Evolutionary conservation across 2,888 invertebrate genomes (phyloP), one percentile per base, ranked within the genome.

Genomic region (Glyphotaelius pellucidus): DNA sequence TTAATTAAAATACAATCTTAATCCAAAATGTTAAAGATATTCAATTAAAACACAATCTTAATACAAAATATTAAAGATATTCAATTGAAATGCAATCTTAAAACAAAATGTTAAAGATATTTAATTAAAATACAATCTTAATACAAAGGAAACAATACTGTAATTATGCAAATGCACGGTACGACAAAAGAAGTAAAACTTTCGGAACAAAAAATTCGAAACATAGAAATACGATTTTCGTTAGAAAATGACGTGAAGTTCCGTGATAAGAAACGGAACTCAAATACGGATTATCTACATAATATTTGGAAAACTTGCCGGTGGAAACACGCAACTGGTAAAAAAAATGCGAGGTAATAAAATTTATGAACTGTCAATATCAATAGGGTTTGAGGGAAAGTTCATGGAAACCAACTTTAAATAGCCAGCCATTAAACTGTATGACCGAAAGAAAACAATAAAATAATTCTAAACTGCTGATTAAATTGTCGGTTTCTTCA

Each of bases 351-450:
- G 35, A 35, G 12, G 79, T 80, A 31, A 79, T 32, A 80, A 19
- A 79, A 89, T 89, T 89, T 89, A 89, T 89, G 88, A 89, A 79
- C 35, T 89, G 88, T 89, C 88, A 89, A 89, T 79, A 89, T 89
- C 67, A 31, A 30, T 31, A 87, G 32, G 2, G 35, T 83, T 83
- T 83, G 32, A 25, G 25, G 32, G 81, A 81, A 81, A 81, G 32
- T 81, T 81, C 81, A 81, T 32, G 14, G 32, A 32, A 81, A 81
- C 14, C 32, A 32, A 32, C 32, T 30, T 81, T 32, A 81, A 81
- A 81, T 81, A 14, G 32, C 15, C 81, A 25, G 67, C 25, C 67
- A 67, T 67, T 25, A 67, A 67, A 67, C 67, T 25, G 67, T 9
- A 67, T 67, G 67, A 67, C 67, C 67, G 67, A 67, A 67, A 67